Conservation (phyloP, 2,797 vertebrate species). For the Xenopus petersii region DNA sequence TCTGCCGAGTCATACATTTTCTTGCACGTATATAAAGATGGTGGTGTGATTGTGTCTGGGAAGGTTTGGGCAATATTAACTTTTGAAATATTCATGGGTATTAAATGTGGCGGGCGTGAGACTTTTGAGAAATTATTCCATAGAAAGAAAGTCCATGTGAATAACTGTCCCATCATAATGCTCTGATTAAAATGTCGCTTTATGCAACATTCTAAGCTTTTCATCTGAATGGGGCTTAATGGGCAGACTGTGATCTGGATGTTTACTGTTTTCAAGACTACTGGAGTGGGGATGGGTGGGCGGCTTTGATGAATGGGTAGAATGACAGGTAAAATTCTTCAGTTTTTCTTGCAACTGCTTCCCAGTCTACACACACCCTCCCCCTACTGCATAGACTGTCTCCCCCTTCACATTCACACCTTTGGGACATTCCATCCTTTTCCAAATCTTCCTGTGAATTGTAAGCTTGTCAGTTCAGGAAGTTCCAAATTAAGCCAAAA, state of each 20-base stretch:
- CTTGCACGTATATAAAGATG: no score
- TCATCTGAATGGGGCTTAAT: background rate
- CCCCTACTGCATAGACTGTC: background rate
- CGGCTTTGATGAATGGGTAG: slow-evolving; percentile 31
- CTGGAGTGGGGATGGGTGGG: slow-evolving; percentile 37
- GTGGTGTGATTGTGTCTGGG: background rate
- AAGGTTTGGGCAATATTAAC: slow-evolving; percentile 4
- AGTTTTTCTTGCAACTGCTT: slow-evolving; percentile 14
- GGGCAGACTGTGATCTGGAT: slow-evolving; percentile 1
- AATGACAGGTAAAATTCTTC: slow-evolving; percentile 41
- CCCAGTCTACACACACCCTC: slow-evolving; percentile 18
- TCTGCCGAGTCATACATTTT: no score
- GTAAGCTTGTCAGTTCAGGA: slow-evolving; percentile 27
- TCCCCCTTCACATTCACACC: slow-evolving; percentile 33
- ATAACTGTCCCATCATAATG: no score
- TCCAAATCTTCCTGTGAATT: slow-evolving; percentile 23
- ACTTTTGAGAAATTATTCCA: background rate
- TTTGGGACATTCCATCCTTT: slow-evolving; percentile 21
- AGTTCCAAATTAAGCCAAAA: slow-evolving; percentile 15
- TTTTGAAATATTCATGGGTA: slow-evolving; percentile 38
- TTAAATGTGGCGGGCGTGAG: slow-evolving; percentile 1
- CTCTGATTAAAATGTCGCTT: no score
- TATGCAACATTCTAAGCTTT: background rate
- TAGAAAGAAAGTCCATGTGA: background rate
- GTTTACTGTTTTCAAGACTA: background rate